Evolutionary conservation across 2,113 vertebrate genomes (phyloP).

Genomic region (Lamprotornis superbus): DNA sequence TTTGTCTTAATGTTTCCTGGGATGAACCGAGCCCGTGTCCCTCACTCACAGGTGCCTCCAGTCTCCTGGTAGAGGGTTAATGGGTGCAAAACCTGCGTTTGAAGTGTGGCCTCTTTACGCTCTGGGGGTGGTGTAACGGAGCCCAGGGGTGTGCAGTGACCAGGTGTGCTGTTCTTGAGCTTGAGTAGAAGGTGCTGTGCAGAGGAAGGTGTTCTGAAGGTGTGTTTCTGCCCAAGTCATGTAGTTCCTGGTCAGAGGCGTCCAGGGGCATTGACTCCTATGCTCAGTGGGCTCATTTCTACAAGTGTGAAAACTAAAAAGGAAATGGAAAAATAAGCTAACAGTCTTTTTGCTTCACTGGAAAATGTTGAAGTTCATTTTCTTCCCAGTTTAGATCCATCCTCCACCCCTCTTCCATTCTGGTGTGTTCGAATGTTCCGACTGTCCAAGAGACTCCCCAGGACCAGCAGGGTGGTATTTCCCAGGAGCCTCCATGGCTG

Average conservation of each 20-base stretch:
- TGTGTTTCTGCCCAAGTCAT: not conserved
- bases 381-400: not conserved
- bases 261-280: not conserved
- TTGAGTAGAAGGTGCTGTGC: not conserved
- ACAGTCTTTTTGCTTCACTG: not conserved
- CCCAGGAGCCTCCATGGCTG: slow-evolving; percentile 29
- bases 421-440: slow-evolving; percentile 4
- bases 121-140: not conserved
- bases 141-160: not conserved
- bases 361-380: not conserved
- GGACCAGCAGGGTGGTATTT: slow-evolving; percentile 27
- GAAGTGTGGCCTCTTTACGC: not conserved
- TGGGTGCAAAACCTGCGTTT: not conserved
- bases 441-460: not conserved
- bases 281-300: not conserved
- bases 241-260: not conserved
- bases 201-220: not conserved
- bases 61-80: not conserved
- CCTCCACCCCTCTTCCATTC: not conserved
- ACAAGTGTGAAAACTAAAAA: not conserved
- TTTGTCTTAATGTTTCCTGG: slow-evolving; percentile 14
- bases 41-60: not conserved
- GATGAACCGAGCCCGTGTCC: not conserved
- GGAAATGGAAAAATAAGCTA: not conserved
- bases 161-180: not conserved